Conservation (phyloP, 2,888 invertebrate genomes). For the Desoria tigrina region DNA sequence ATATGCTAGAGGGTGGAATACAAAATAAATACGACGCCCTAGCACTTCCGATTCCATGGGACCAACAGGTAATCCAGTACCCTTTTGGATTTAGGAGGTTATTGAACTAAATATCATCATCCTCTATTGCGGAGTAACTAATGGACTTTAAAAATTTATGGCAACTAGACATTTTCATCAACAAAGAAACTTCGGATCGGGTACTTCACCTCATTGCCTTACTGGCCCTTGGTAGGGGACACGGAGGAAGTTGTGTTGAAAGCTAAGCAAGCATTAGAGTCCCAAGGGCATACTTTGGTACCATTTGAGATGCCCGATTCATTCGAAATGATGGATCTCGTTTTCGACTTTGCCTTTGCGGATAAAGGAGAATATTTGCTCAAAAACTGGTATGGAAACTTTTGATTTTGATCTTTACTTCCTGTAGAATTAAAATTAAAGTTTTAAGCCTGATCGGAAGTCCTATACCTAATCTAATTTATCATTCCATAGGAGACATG, state of each 20-base stretch:
- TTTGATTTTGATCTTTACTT: not conserved
- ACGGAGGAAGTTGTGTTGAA: constrained; percentile 54
- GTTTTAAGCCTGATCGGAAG: too few relatives aligned
- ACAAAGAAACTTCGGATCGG: constrained; percentile 55
- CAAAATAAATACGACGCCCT: constrained; percentile 54
- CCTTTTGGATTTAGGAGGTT: not conserved
- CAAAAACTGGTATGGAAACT: constrained; percentile 41
- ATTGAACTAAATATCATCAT: constrained; percentile 9
- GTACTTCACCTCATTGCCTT: constrained; percentile 56
- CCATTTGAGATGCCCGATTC: constrained; percentile 49
- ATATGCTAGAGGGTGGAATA: constrained; percentile 50
- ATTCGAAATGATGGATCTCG: constrained; percentile 40
- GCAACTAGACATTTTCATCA: constrained; percentile 16
- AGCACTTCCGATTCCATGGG: constrained; percentile 55
- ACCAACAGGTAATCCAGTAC: constrained; percentile 54
- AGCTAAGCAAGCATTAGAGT: constrained; percentile 53
- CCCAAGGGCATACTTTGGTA: constrained; percentile 54
- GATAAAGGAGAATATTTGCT: constrained; percentile 44
- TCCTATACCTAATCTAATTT: not conserved
- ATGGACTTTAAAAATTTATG: too few relatives aligned
- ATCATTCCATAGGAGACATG: constrained; percentile 28
- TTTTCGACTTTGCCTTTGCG: constrained; percentile 41
- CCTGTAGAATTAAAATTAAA: not conserved
- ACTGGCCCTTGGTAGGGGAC: constrained; percentile 56
- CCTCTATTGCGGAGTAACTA: too few relatives aligned